These are phyloP conservation scores for Apodemus sylvaticus DNA, from an alignment of 2,113 vertebrate species.

Conservation along the genomic window DNA sequence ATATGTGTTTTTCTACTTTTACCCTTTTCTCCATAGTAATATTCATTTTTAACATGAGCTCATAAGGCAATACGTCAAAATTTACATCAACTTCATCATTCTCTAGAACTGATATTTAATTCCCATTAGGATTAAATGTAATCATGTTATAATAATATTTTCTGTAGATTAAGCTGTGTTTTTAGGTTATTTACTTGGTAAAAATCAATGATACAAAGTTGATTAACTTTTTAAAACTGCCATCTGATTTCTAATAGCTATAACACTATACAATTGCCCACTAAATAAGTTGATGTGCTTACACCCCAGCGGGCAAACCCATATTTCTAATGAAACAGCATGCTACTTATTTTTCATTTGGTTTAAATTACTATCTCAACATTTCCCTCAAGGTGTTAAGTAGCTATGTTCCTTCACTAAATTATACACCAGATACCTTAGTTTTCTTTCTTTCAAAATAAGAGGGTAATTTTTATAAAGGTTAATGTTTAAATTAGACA, in stretches of 20 bases:
- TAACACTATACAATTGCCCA: not conserved
- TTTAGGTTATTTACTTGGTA: conserved; percentile 41
- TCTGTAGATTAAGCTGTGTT: conserved; percentile 13
- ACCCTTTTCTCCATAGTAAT: not conserved
- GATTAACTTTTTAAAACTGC: not conserved
- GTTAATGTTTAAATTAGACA: not conserved
- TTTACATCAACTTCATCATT: not conserved
- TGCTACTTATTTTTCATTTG: not conserved
- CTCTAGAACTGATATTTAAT: not conserved
- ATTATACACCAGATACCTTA: conserved; percentile 12
- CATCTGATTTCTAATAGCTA: not conserved
- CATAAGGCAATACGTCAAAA: not conserved
- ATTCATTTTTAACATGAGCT: not conserved
- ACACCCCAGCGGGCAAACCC: not conserved
- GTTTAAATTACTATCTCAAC: conserved; percentile 15
- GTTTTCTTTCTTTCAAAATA: not conserved
- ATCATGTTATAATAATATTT: not conserved
- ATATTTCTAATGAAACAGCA: conserved; percentile 9
- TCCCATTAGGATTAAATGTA: not conserved
- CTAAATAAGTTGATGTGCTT: not conserved
- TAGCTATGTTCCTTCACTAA: conserved; percentile 13
- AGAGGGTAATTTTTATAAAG: not conserved
- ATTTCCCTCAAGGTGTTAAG: not conserved
- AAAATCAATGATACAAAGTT: not conserved
- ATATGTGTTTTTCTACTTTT: not conserved